A percentile compares a stretch with the other conserved stretches of the same genome.
Evolutionary conservation across 2,888 invertebrate genomes (phyloP).

Genomic region (Electrophaes corylata): DNA sequence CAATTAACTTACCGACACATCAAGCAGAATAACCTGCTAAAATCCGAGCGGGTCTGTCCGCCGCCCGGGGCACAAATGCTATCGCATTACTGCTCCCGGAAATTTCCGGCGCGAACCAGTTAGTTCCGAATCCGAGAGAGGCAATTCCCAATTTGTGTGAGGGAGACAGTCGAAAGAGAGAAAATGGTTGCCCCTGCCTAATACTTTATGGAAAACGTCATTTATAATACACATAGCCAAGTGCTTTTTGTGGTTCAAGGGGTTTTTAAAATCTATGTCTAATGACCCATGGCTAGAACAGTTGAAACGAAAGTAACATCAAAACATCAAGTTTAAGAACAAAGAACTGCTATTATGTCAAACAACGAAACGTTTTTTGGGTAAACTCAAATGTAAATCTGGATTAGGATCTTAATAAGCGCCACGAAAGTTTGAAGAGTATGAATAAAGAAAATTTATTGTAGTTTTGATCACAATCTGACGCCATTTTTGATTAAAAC

Average conservation of each 20-base stretch:
- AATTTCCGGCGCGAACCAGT: slow-evolving; percentile 28
- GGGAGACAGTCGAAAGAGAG: slow-evolving; percentile 8
- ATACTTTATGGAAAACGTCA: slow-evolving; percentile 18
- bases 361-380: neutral
- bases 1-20: slow-evolving; percentile 14
- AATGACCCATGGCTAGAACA: slow-evolving; percentile 10
- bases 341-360: slow-evolving; percentile 1
- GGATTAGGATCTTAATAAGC: slow-evolving; percentile 37
- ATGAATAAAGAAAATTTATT: slow-evolving; percentile 41
- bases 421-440: slow-evolving; percentile 36
- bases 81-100: slow-evolving; percentile 31
- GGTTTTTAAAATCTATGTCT: neutral
- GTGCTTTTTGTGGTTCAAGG: slow-evolving; percentile 9
- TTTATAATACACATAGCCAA: slow-evolving; percentile 9
- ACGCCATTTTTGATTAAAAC: slow-evolving; percentile 23
- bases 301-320: neutral
- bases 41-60: slow-evolving; percentile 2
- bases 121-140: slow-evolving; percentile 30
- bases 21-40: slow-evolving; percentile 23
- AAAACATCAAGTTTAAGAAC: neutral
- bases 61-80: slow-evolving; percentile 22
- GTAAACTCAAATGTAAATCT: slow-evolving; percentile 13
- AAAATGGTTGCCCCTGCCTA: slow-evolving; percentile 18
- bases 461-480: slow-evolving; percentile 41
- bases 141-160: slow-evolving; percentile 29